A percentile compares a stretch with the other conserved stretches of the same genome.
These are phyloP conservation scores for Pseudocheirus occidentalis DNA, from an alignment of 2,797 vertebrate genomes.

Conservation along the genomic window DNA sequence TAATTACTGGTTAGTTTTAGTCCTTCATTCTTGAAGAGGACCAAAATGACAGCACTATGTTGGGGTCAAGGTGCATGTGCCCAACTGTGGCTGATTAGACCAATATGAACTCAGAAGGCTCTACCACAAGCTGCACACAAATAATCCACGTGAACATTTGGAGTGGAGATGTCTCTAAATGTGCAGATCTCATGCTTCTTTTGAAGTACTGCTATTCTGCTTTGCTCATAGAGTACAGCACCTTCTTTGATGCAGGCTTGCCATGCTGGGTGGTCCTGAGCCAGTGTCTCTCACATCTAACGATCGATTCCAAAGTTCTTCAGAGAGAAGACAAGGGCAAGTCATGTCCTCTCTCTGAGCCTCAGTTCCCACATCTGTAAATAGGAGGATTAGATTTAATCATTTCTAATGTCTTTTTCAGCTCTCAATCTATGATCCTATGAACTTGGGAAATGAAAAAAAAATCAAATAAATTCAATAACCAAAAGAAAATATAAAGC, in stretches of 20 bases:
- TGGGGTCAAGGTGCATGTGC: background rate
- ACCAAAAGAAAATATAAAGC: background rate
- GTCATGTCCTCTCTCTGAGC: background rate
- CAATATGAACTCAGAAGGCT: too few relatives aligned
- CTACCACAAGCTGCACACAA: background rate
- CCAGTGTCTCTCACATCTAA: background rate
- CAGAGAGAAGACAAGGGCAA: background rate
- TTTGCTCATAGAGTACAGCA: background rate
- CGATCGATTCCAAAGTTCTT: background rate
- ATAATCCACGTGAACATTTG: background rate
- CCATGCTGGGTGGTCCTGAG: background rate
- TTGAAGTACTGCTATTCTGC: background rate
- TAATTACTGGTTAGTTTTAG: background rate
- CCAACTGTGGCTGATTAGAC: background rate
- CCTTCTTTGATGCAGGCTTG: background rate
- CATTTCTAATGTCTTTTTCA: background rate
- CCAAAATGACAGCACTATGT: background rate
- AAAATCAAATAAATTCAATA: background rate
- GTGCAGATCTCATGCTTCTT: background rate
- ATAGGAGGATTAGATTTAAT: background rate
- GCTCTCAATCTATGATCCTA: background rate
- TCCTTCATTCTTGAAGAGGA: background rate
- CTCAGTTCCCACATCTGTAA: background rate
- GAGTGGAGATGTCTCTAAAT: background rate
- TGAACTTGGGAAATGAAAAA: background rate